A percentile compares a stretch with the other conserved stretches of the same genome.
Evolutionary conservation across 2,888 invertebrate species (phyloP).

Genomic region (Acronicta alni): DNA sequence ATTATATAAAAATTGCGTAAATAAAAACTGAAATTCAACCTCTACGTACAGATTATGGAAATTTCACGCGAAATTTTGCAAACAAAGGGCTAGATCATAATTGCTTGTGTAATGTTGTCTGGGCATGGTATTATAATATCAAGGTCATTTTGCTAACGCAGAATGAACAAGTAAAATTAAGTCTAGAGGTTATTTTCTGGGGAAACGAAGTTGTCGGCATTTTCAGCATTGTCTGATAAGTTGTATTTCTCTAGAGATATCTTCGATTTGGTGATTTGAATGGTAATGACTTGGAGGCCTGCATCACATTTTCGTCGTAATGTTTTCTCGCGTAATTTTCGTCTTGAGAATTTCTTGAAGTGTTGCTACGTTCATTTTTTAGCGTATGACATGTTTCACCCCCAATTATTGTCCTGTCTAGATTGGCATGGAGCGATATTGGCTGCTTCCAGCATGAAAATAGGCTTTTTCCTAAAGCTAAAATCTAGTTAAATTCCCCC

Average conservation of each 20-base stretch:
- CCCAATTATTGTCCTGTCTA: neutral
- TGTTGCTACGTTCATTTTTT: neutral
- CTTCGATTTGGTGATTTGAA: slow-evolving; percentile 50
- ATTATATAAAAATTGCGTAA: slow-evolving; percentile 29
- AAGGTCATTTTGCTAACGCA: slow-evolving; percentile 31
- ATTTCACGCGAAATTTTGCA: slow-evolving; percentile 42
- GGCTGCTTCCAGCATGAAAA: neutral
- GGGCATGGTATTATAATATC: slow-evolving; percentile 40
- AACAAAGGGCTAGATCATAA: slow-evolving; percentile 48
- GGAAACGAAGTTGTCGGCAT: slow-evolving; percentile 32
- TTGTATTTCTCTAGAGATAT: slow-evolving; percentile 36
- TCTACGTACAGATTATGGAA: slow-evolving; percentile 36
- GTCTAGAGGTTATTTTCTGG: slow-evolving; percentile 32
- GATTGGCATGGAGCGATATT: neutral
- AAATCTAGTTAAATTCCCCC: neutral
- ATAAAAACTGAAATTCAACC: slow-evolving; percentile 36
- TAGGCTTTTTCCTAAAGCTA: neutral
- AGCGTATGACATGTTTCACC: neutral
- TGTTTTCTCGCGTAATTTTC: slow-evolving; percentile 8
- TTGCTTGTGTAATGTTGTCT: slow-evolving; percentile 52
- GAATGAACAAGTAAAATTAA: slow-evolving; percentile 37
- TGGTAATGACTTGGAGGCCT: slow-evolving; percentile 30
- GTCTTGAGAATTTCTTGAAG: neutral
- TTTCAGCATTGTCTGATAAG: slow-evolving; percentile 45
- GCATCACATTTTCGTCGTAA: neutral